phyloP scores from a whole-genome alignment of 2,888 invertebrate genomes.

The Dexiosoma caninum region DNA sequence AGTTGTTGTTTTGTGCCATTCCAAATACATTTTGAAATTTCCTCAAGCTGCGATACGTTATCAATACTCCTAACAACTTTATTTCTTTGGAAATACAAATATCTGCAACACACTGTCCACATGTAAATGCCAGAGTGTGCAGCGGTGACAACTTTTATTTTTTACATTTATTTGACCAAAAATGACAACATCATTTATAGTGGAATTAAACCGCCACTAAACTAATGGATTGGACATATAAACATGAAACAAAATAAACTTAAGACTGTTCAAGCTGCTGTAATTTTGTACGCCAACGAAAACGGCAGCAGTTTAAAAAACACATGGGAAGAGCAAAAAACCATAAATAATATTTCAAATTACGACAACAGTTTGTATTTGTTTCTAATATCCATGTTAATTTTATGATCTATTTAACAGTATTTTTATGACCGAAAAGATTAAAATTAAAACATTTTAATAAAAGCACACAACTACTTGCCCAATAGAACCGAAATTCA shows the following conservation, averaged over 20 bases:
- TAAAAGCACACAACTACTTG: conserved; percentile 6
- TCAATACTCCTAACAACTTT: too few relatives aligned
- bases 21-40: too few relatives aligned
- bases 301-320: not conserved
- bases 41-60: too few relatives aligned
- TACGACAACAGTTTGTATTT: conserved; percentile 52
- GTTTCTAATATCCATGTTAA: conserved; percentile 53
- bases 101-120: too few relatives aligned
- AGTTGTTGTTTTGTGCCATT: too few relatives aligned
- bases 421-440: conserved; percentile 53
- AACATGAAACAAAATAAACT: not conserved
- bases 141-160: too few relatives aligned
- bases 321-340: not conserved
- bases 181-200: not conserved
- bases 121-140: too few relatives aligned
- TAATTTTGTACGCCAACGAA: not conserved
- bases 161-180: not conserved
- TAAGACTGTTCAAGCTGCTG: not conserved
- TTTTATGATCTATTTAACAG: conserved; percentile 60
- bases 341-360: conserved; percentile 28
- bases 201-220: conserved; percentile 14
- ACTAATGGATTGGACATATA: not conserved
- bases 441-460: conserved; percentile 56
- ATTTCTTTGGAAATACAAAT: too few relatives aligned
- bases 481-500: conserved; percentile 19